Conservation (phyloP, 2,888 invertebrate species). For the Acleris emargana region DNA sequence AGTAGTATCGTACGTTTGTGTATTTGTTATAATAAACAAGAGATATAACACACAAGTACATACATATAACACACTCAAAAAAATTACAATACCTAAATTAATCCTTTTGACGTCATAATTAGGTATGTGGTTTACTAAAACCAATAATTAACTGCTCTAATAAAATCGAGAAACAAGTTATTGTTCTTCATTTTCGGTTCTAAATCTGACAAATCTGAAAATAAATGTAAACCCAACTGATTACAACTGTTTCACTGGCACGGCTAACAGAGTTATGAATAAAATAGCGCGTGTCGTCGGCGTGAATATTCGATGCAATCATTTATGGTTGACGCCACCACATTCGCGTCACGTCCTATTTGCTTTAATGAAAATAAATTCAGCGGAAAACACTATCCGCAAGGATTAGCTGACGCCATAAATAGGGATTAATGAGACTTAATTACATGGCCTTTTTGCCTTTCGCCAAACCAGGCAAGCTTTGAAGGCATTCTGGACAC, state of each 20-base stretch:
- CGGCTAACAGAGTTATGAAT: conserved; percentile 24
- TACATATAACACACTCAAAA: no score
- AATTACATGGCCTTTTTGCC: conserved; percentile 65
- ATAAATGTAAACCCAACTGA: conserved; percentile 30
- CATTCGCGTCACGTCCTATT: conserved; percentile 47
- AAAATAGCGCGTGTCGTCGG: conserved; percentile 29
- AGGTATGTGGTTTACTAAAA: no score
- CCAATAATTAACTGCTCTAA: conserved; percentile 6
- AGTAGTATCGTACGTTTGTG: no score
- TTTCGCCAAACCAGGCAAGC: conserved; percentile 42
- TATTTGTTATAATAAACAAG: no score
- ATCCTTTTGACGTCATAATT: no score
- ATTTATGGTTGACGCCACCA: conserved; percentile 41
- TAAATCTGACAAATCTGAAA: conserved; percentile 21
- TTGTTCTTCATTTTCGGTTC: conserved; percentile 13
- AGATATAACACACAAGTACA: no score
- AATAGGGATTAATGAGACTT: conserved; percentile 72
- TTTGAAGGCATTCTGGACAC: conserved; percentile 56
- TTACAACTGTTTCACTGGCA: conserved; percentile 16
- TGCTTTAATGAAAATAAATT: conserved; percentile 51
- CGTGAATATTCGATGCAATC: conserved; percentile 35
- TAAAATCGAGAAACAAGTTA: conserved; percentile 5
- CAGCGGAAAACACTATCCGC: conserved; percentile 49
- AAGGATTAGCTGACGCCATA: conserved; percentile 60
- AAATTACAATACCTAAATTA: no score